phyloP scores from a whole-genome alignment of 2,797 vertebrate species.

The Sternarchorhynchus goeldii region DNA sequence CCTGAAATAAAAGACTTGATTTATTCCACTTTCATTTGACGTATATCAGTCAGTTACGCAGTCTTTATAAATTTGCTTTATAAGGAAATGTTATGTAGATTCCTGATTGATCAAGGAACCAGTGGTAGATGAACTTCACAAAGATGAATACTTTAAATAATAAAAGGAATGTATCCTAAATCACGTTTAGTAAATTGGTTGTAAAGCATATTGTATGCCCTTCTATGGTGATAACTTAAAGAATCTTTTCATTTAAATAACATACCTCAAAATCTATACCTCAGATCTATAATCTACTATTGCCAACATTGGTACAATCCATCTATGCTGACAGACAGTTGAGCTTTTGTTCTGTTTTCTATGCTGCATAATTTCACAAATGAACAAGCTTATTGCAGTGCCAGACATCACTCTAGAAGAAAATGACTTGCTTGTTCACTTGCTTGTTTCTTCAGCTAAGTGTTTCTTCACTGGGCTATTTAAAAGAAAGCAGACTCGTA shows the following conservation, averaged over 20 bases:
- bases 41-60: too few species aligned
- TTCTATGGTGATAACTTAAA: too few species aligned
- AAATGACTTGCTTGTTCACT: constrained; percentile 63
- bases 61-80: too few species aligned
- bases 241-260: not conserved
- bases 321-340: constrained; percentile 24
- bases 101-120: too few species aligned
- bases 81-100: too few species aligned
- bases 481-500: constrained; percentile 44
- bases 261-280: not conserved
- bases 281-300: not conserved
- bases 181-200: too few species aligned
- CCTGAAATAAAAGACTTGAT: too few species aligned
- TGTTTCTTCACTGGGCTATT: constrained; percentile 40
- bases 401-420: constrained; percentile 47
- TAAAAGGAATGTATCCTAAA: too few species aligned
- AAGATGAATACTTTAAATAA: too few species aligned
- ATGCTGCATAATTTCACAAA: not conserved
- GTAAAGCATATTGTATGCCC: too few species aligned
- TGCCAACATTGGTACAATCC: not conserved
- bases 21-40: too few species aligned
- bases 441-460: constrained; percentile 42
- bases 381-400: constrained; percentile 22
- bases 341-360: constrained; percentile 12
- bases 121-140: too few species aligned